Base-by-base conservation (phyloP, 2,888 invertebrate species). In the Macrophya annulata region DNA sequence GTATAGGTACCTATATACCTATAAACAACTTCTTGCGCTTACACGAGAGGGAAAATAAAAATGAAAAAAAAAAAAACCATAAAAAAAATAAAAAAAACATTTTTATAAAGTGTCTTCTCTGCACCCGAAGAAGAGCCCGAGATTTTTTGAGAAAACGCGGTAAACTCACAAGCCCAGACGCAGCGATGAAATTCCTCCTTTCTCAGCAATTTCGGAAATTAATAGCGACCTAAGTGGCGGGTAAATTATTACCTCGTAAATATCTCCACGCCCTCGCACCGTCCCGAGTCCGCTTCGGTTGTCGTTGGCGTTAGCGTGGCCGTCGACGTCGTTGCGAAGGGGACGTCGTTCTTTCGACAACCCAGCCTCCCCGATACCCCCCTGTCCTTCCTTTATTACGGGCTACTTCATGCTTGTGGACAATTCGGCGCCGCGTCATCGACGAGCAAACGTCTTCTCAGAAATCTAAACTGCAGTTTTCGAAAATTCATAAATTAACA, bases 201-300 rank as follows among this genome's bases (percentile, higher is more conserved):
- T 92, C 93, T 92, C 92, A 91, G 92, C 93, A 91, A 93, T 93
- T 93, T 91, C 91, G 91, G 90, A 93, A 93, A 93, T 93, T 93
- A 93, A 93, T 93, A 93, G 93, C 92, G 89, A 91, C 89, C 92
- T 93, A 93, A 93, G 93, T 93, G 93, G 91, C 92, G 93, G 92
- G 93, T 93, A 93, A 93, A 93, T 93, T 93, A 93, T 93, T 92
- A 92, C 93, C 92, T 93, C 93, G 93, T 93, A 93, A 93, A 93
- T 93, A 93, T 93, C 92, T 90, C 89, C 88, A 87, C 88, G 89
- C 90, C 90, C 91, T 91, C 90, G 87, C 87, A 87, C 77, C 45
- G 81, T 65, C 62, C 81, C 62, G 62, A 21, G 81, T 65, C 62
- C 81, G 77, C 62, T 81, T 17, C 62, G 62, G 62, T 83, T 83